phyloP scores from a whole-genome alignment of 2,113 vertebrate species.

The Hyla sarda region DNA sequence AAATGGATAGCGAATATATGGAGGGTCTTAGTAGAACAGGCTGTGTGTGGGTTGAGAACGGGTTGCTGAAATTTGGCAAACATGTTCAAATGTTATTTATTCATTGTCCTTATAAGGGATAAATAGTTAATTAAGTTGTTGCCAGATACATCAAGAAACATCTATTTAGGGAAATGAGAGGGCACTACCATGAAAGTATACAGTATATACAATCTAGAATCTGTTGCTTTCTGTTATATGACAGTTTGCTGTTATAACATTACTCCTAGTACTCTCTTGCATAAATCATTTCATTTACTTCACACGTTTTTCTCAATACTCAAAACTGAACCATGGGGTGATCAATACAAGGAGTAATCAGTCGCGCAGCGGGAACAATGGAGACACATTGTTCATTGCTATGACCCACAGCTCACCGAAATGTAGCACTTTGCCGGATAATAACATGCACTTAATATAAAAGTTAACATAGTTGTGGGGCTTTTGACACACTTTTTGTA shows the following conservation, averaged over 20 bases:
- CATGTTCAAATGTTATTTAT: constrained; percentile 16
- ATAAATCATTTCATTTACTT: neutral
- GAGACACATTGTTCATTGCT: neutral
- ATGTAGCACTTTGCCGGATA: neutral
- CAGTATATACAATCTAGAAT: neutral
- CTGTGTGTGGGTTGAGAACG: constrained; percentile 38
- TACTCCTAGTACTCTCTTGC: neutral
- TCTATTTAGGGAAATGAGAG: neutral
- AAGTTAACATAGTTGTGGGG: neutral
- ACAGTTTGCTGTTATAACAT: neutral
- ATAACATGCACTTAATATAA: neutral
- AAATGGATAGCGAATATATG: neutral
- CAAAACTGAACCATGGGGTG: neutral
- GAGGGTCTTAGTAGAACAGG: constrained; percentile 14
- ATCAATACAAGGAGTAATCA: neutral
- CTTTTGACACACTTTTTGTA: too few species aligned
- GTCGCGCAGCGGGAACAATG: neutral
- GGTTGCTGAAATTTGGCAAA: constrained; percentile 27
- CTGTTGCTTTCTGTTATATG: neutral
- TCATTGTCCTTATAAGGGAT: constrained; percentile 13
- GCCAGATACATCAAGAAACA: constrained; percentile 6
- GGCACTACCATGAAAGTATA: neutral
- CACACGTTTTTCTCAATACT: neutral
- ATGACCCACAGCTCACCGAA: neutral
- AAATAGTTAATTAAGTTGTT: constrained; percentile 33